Conservation (phyloP, 2,888 invertebrate genomes). For the Sesia bembeciformis region DNA sequence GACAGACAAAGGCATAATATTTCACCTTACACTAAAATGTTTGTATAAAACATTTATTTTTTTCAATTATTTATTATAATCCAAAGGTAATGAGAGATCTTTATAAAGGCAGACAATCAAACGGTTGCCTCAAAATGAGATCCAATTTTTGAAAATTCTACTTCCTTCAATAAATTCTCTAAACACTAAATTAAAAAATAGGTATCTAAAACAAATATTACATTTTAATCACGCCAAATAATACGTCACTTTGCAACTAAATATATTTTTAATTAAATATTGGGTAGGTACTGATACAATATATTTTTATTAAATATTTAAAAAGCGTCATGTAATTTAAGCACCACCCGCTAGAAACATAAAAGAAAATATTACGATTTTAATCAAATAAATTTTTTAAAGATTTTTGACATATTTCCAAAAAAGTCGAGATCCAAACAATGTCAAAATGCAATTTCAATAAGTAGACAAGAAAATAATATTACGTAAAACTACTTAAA, state of each 20-base stretch:
- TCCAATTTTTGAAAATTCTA: constrained; percentile 61
- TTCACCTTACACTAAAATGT: constrained; percentile 35
- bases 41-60: constrained; percentile 30
- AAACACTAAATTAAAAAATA: constrained; percentile 37
- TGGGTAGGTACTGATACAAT: constrained; percentile 45
- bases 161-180: constrained; percentile 48
- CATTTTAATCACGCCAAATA: constrained; percentile 46
- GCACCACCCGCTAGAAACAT: constrained; percentile 51
- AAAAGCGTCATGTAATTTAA: constrained; percentile 43
- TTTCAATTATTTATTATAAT: constrained; percentile 22
- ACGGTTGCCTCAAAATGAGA: constrained; percentile 55
- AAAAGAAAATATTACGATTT: neutral
- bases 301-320: constrained; percentile 21
- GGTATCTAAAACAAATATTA: constrained; percentile 22
- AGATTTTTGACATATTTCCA: constrained; percentile 36
- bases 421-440: constrained; percentile 46
- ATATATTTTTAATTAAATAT: constrained; percentile 24
- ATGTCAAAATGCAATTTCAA: constrained; percentile 29
- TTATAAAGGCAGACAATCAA: constrained; percentile 41
- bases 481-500: neutral
- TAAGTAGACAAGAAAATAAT: neutral
- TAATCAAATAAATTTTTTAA: constrained; percentile 1
- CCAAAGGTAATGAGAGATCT: constrained; percentile 62
- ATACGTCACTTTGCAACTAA: constrained; percentile 32
- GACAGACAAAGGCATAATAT: constrained; percentile 22